Evolutionary conservation across 2,888 invertebrate genomes (phyloP).

Genomic region (Lasioglossum villosulum): DNA sequence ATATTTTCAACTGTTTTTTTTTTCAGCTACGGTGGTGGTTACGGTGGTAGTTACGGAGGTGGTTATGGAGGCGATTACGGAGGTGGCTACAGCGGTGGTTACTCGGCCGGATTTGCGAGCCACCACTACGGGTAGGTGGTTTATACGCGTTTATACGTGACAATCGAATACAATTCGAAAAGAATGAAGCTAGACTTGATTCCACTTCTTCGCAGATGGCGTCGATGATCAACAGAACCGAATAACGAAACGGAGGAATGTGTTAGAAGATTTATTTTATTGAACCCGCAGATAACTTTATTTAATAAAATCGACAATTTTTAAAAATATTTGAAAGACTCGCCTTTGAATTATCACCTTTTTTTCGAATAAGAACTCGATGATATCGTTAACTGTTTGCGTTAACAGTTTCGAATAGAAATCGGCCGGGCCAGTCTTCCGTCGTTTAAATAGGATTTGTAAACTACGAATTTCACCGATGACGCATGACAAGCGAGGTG

Average conservation of each 20-base stretch:
- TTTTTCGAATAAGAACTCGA: neutral
- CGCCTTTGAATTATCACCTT: neutral
- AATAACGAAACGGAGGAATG: too few relatives aligned
- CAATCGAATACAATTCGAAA: neutral
- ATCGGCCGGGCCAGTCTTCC: neutral
- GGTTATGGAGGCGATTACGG: neutral
- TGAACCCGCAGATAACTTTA: neutral
- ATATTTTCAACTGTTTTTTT: neutral
- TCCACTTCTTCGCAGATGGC: neutral
- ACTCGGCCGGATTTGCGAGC: constrained; percentile 38
- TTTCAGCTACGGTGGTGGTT: constrained; percentile 15
- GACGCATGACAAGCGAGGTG: neutral
- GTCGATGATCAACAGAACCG: neutral
- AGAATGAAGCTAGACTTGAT: neutral
- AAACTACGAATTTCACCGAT: constrained; percentile 8
- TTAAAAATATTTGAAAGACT: neutral
- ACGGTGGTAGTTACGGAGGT: neutral
- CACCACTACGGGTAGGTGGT: constrained; percentile 4
- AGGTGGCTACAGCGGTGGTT: constrained; percentile 7
- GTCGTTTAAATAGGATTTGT: constrained; percentile 7
- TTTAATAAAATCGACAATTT: neutral
- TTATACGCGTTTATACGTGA: neutral
- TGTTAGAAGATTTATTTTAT: neutral
- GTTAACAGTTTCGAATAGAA: neutral
- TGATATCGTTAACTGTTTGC: neutral